Percentiles rank a stretch among this genome's conserved stretches.
phyloP scores from a whole-genome alignment of 2,888 invertebrate species.

The Ennomos fuscantarius region DNA sequence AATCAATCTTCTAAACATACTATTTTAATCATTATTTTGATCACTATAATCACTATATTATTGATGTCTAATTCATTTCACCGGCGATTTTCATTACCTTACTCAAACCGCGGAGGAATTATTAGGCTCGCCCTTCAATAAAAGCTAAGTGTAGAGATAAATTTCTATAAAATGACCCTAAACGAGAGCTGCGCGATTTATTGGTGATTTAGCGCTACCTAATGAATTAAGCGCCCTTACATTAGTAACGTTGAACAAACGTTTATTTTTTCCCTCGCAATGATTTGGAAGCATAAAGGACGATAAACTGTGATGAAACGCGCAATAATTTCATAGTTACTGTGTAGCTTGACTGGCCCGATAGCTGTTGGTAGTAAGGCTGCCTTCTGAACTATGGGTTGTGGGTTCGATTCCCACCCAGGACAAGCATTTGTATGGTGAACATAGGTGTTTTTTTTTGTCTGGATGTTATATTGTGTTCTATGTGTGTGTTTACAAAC shows the following conservation, averaged over 20 bases:
- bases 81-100: too few relatives aligned
- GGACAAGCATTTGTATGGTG: too few relatives aligned
- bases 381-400: too few relatives aligned
- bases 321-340: too few relatives aligned
- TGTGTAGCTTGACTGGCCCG: too few relatives aligned
- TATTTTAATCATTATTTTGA: neutral
- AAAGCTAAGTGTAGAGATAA: constrained; percentile 57
- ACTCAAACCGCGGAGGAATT: constrained; percentile 22
- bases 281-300: constrained; percentile 37
- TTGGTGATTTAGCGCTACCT: constrained; percentile 63
- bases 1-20: neutral
- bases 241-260: constrained; percentile 61
- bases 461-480: too few relatives aligned
- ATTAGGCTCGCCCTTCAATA: constrained; percentile 38
- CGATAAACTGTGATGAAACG: neutral
- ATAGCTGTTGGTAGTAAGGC: too few relatives aligned
- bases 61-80: constrained; percentile 11
- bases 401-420: too few relatives aligned
- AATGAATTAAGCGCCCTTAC: constrained; percentile 69
- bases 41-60: neutral
- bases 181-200: constrained; percentile 63
- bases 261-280: constrained; percentile 50
- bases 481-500: too few relatives aligned
- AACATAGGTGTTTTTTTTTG: too few relatives aligned
- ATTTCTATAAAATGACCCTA: constrained; percentile 58